These are phyloP conservation scores for Caenorhabditis elegans DNA, from an alignment of 1,140 invertebrate species.

Conservation along the genomic window DNA sequence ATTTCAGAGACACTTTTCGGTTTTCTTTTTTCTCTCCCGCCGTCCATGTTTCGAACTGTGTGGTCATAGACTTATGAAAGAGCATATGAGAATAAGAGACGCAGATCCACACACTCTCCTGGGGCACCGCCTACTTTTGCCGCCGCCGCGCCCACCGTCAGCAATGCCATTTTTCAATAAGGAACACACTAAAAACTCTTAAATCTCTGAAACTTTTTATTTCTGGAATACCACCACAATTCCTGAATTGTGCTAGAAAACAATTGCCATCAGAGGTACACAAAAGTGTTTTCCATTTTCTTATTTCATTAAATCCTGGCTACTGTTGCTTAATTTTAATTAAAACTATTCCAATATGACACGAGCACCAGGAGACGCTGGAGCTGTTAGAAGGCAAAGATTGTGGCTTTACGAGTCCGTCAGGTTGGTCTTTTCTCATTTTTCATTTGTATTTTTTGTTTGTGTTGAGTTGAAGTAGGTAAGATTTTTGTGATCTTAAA, in stretches of 20 bases:
- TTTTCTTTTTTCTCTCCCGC: neutral
- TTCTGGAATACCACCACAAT: too few species aligned
- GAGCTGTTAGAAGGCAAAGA: constrained; percentile 19
- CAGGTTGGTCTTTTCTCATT: neutral
- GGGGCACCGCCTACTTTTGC: neutral
- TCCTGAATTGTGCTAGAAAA: too few species aligned
- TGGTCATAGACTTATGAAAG: neutral
- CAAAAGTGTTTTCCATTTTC: neutral
- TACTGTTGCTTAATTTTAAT: neutral
- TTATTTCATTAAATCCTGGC: neutral
- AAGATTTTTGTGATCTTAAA: too few species aligned
- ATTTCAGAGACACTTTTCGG: neutral
- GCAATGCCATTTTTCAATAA: neutral
- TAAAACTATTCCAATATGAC: constrained; percentile 11
- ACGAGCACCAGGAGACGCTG: neutral
- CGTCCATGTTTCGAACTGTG: neutral
- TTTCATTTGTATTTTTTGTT: neutral
- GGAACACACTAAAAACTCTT: neutral
- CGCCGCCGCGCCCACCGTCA: neutral
- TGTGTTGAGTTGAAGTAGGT: too few species aligned
- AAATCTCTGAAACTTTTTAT: neutral
- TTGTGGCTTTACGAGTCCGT: constrained; percentile 21
- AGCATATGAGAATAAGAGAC: neutral
- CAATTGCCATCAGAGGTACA: too few species aligned
- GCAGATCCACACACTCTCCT: neutral